These are phyloP conservation scores for Enteromius radiatus DNA, from an alignment of 2,797 vertebrate genomes.

Conservation along the genomic window DNA sequence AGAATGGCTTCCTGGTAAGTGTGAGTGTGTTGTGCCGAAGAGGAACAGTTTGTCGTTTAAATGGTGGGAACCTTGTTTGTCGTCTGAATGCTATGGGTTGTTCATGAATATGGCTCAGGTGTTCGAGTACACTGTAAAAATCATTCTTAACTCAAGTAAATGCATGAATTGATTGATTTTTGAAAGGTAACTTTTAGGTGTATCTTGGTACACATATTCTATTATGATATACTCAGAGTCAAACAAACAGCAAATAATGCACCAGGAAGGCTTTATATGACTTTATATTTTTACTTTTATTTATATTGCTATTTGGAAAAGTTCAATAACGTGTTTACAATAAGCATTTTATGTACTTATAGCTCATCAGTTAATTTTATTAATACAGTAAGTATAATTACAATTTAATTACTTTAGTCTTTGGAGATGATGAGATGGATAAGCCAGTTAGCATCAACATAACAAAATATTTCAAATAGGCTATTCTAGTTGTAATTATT, in stretches of 20 bases:
- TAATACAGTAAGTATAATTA: too few relatives aligned
- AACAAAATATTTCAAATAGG: too few relatives aligned
- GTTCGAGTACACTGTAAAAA: not conserved
- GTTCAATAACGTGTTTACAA: not conserved
- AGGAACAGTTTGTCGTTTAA: conserved; percentile 1
- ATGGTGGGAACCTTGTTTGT: not conserved
- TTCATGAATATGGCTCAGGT: not conserved
- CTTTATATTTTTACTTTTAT: not conserved
- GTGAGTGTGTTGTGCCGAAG: not conserved
- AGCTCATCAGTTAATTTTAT: not conserved
- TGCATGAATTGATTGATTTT: not conserved
- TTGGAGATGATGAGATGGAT: too few relatives aligned
- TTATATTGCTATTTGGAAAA: not conserved
- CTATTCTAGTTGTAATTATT: too few relatives aligned
- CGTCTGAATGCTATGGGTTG: not conserved
- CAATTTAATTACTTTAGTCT: too few relatives aligned
- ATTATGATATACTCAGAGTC: not conserved
- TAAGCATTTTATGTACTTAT: not conserved
- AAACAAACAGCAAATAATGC: not conserved
- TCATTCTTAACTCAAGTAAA: not conserved
- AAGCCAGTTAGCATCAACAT: too few relatives aligned
- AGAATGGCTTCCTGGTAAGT: conserved; percentile 16
- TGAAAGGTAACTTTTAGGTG: not conserved
- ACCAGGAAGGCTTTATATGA: not conserved
- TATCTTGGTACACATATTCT: not conserved